Base-by-base conservation (phyloP, 2,113 vertebrate species). In the Cyanistes caeruleus region DNA sequence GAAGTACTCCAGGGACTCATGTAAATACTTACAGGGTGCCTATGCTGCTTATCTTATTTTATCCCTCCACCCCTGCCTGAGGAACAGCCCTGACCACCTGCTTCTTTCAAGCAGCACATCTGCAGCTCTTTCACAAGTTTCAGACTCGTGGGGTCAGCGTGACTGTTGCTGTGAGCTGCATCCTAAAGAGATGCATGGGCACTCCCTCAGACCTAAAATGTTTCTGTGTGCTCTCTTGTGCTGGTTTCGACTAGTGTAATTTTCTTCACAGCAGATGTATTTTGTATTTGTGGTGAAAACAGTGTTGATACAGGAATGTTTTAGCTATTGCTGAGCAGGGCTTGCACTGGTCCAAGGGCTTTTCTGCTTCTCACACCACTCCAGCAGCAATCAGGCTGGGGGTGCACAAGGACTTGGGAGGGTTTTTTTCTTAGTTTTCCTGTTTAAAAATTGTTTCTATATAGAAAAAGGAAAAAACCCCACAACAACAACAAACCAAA, bases 111-210 rank as follows among this genome's bases (percentile, higher is more conserved):
- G 24, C 7, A 12, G 24, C 2, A 1, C 5, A 1, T 49, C 64
- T 67, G 55, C 24, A 70, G 55, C 20, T 67, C 5, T 63, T 59
- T 11, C 11, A 20, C 43, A 19, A 3, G 14, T 10, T 35, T 24
- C 19, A 55, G 65, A 23, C 22, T 24, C 1, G 0, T 15, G 25
- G 28, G 12, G 15, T 48, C 0, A 0, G 31, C 16, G 10, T 5
- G 23, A 80, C 43, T 28, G n/a, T 25, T 59, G 33, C 25, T 4
- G 0, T 1, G 12, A 81, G 4, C 33, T 65, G 43, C 78, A 68
- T 15, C 31, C 20, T 28, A 41, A 15, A 56, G 64, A 31, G 3
- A 14, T 48, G 46, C 20, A 16, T 3, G 10, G 39, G 17, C 23
- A 27, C 30, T 63, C 15, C 25, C 14, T 68, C 20, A 7, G 14